Evolutionary conservation across 1,140 invertebrate genomes (phyloP), one percentile per base, ranked within the genome.

Genomic region (Sarcophaga peregrina): DNA sequence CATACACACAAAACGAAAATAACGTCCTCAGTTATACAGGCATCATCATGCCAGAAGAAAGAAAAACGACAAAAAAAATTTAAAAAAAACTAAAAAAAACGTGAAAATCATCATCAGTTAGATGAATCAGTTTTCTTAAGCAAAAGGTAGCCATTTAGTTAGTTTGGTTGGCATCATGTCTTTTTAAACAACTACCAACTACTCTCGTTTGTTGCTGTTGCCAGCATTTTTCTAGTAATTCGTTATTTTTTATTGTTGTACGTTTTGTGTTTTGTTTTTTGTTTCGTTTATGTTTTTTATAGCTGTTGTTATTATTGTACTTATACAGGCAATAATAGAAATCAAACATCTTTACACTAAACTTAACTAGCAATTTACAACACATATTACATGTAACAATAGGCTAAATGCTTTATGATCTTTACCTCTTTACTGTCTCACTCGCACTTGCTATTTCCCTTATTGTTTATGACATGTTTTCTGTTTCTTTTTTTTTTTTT

Each of bases 341-440:
- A 81, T 81, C 80, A 81, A 81, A 68, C 80, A 81, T 81, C 80
- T 81, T 81, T 58, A 81, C 52, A 81, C 58, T 50, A 81, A 81
- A 68, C 75, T 78, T 78, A 78, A 78, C 75, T 78, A 78, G 47
- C 75, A 78, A 78, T 78, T 78, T 78, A 78, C 75, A 78, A 78
- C 75, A 78, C 48, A 78, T 78, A 78, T 78, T 78, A 78, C 75
- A 78, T 50, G 47, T 78, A 20, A 78, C 75, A 78, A 78, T 78
- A 78, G 47, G 47, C 75, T 78, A 78, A 78, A 78, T 78, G 75
- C 20, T 78, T 78, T 78, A 78, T 78, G 75, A 78, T 78, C 47
- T 78, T 15, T 75, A 37, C 25, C 73, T 78, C 37, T 78, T 52
- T 20, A 20, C 20, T 68, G n/a, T 68, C 20, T n/a, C 20, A 20